phyloP scores from a whole-genome alignment of 2,888 invertebrate genomes.

The Pycnomerus fuliginosus region DNA sequence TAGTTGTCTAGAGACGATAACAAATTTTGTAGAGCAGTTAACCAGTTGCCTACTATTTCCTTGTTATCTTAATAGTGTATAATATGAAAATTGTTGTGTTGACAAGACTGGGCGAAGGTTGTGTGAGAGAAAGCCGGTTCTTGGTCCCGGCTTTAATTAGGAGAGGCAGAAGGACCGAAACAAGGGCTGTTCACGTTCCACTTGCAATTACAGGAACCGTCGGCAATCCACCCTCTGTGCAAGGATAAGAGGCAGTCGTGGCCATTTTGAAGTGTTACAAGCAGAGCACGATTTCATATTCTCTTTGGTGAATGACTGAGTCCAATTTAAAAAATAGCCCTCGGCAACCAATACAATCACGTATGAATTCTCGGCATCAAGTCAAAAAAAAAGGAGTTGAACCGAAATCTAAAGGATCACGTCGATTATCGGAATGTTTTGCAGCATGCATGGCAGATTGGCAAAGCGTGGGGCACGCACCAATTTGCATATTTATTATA shows the following conservation, averaged over 20 bases:
- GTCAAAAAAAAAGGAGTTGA: conserved; percentile 1
- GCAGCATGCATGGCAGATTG: not conserved
- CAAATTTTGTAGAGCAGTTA: conserved; percentile 4
- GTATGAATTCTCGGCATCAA: not conserved
- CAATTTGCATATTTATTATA: conserved; percentile 24
- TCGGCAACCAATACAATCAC: conserved; percentile 4
- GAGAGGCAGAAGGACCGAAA: conserved; percentile 34
- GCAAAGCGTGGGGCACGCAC: conserved; percentile 10
- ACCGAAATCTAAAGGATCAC: not conserved
- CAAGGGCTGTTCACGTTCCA: conserved; percentile 37
- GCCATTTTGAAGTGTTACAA: conserved; percentile 14
- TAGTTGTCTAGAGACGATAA: conserved; percentile 1
- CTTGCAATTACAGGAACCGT: conserved; percentile 35
- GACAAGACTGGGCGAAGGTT: conserved; percentile 6
- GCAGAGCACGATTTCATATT: conserved; percentile 27
- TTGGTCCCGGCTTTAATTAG: conserved; percentile 31
- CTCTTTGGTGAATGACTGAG: conserved; percentile 22
- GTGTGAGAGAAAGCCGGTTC: not conserved
- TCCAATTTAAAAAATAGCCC: conserved; percentile 23
- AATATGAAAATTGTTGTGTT: conserved; percentile 15
- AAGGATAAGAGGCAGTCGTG: conserved; percentile 12
- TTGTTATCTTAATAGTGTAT: conserved; percentile 11
- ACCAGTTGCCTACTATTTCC: conserved; percentile 6
- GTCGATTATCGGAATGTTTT: conserved; percentile 1
- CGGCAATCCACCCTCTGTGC: conserved; percentile 18